phyloP scores from a whole-genome alignment of 2,797 vertebrate genomes.

The Notolepis coatsorum region DNA sequence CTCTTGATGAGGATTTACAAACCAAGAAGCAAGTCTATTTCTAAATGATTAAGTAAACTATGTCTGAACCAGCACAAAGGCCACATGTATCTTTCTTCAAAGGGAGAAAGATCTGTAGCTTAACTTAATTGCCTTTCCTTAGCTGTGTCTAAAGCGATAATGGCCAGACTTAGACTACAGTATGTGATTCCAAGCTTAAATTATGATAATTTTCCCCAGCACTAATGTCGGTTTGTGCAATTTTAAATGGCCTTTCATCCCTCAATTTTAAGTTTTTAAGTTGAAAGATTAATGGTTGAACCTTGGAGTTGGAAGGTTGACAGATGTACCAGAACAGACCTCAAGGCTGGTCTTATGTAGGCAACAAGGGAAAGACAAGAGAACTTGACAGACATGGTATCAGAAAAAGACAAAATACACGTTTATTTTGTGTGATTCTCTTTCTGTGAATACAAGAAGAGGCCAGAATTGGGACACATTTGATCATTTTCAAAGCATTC shows the following conservation, averaged over 20 bases:
- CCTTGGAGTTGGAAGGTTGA: background rate
- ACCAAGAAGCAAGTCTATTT: background rate
- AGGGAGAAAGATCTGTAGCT: conserved; percentile 1
- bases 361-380: too few relatives aligned
- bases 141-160: background rate
- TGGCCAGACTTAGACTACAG: background rate
- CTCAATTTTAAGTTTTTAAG: background rate
- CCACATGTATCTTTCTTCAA: conserved; percentile 22
- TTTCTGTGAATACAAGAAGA: too few relatives aligned
- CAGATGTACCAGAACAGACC: too few relatives aligned
- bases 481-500: too few relatives aligned
- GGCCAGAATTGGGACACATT: too few relatives aligned
- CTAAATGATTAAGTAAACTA: conserved; percentile 23
- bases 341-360: too few relatives aligned
- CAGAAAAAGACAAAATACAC: too few relatives aligned
- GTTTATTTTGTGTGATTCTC: too few relatives aligned
- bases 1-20: conserved; percentile 25
- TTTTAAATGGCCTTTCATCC: background rate
- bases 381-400: too few relatives aligned
- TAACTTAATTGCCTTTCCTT: conserved; percentile 6
- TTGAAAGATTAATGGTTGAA: background rate
- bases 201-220: conserved; percentile 13
- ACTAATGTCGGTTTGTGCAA: background rate
- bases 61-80: conserved; percentile 11
- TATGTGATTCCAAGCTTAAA: conserved; percentile 4